Base-by-base conservation (phyloP, 2,113 vertebrate species). In the Crotalus helleri region DNA sequence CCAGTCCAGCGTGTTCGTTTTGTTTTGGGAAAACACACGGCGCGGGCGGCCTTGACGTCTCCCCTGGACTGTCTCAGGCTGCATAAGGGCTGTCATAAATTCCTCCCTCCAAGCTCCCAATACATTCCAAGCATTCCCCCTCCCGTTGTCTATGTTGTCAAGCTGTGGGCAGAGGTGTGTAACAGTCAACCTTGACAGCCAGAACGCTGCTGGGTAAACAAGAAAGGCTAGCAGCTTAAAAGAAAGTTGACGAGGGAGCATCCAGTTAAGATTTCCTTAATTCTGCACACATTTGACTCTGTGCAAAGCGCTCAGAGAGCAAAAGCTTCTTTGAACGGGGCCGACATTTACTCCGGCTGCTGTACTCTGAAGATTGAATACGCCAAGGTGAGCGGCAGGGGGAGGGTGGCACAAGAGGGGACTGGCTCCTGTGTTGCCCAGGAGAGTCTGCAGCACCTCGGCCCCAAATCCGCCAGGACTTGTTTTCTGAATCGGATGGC, bases 311-410 rank as follows among this genome's bases (percentile, higher is more conserved):
- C 99, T 3, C 99, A 99, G 96, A 98, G 99, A 87, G 99, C 99
- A 53, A 99, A 99, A 96, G 99, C 99, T 0, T 99, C 99, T 0
- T 98, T 99, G 58, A 99, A 99, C 12, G 99, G 99, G 89, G 99
- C 99, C 0, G 99, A 99, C 92, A 99, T 99, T 94, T 99, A 99
- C 95, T 99, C 99, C 0, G 99, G 99, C 29, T 99, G 99, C 96
- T 99, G 99, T 95, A 99, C 99, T 12, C 97, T 99, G 88, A 99
- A 99, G 96, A 99, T 99, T 0, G 99, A 99, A 92, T 99, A 99
- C 58, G 99, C 99, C 12, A 99, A 99, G 99, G 99, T 99, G 93
- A 95, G 96, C 1, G 4, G 23, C 1, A 3, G 23, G 10, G 46
- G 21, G 46, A 26, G 23, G 21, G 5, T 33, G 2, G 58, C 39